Evolutionary conservation across 2,113 vertebrate genomes (phyloP).

Genomic region (Paralichthys olivaceus): DNA sequence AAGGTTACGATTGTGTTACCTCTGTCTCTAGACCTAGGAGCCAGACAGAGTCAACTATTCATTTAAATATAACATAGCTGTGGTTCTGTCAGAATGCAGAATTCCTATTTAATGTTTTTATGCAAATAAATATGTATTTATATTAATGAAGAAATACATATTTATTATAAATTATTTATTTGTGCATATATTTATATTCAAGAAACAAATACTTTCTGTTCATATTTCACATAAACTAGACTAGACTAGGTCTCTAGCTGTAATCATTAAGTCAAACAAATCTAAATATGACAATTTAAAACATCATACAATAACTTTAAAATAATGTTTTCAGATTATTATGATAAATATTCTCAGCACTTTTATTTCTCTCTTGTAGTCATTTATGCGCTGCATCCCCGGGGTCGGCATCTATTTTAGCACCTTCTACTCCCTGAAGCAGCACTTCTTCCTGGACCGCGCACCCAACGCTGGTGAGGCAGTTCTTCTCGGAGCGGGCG

Average conservation of each 20-base stretch:
- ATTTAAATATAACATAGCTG: neutral
- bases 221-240: neutral
- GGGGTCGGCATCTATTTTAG: constrained; percentile 98
- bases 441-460: constrained; percentile 84
- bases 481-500: constrained; percentile 86
- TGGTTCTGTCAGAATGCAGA: neutral
- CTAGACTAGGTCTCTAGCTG: too few species aligned
- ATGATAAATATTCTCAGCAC: neutral
- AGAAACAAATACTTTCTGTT: too few species aligned
- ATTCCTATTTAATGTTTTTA: too few species aligned
- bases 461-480: constrained; percentile 89
- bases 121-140: neutral
- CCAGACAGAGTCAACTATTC: too few species aligned
- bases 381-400: constrained; percentile 94
- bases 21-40: too few species aligned
- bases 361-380: constrained; percentile 78
- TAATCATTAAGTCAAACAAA: too few species aligned
- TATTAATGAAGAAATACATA: neutral
- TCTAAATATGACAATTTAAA: neutral
- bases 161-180: too few species aligned
- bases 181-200: too few species aligned
- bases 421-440: constrained; percentile 91
- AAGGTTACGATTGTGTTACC: neutral
- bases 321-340: neutral
- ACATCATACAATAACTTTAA: neutral